These are phyloP conservation scores for Cryptocheilus praepositus DNA, from an alignment of 2,888 invertebrate species.

Conservation along the genomic window DNA sequence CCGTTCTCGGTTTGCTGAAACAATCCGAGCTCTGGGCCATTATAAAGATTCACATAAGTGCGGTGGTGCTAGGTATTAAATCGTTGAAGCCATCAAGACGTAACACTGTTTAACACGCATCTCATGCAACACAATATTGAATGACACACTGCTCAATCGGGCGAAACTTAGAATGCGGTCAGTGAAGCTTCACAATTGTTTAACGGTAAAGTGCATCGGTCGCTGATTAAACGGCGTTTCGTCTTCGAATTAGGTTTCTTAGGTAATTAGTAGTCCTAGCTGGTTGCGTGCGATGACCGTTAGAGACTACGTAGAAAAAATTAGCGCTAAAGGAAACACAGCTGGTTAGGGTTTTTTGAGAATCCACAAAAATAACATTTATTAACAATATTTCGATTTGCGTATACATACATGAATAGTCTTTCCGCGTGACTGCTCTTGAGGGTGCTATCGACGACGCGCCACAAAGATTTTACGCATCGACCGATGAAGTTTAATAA, in stretches of 20 bases:
- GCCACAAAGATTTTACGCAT: background rate
- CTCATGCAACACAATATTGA: no score
- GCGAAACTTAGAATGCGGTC: no score
- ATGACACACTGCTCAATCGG: no score
- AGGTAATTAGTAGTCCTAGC: conserved; percentile 1
- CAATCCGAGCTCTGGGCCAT: no score
- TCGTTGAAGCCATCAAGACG: no score
- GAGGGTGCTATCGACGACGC: background rate
- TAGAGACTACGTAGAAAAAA: conserved; percentile 13
- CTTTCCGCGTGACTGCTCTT: background rate
- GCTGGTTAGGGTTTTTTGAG: conserved; percentile 27
- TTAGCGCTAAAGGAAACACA: conserved; percentile 30
- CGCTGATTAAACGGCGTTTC: conserved; percentile 7
- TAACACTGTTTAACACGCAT: no score
- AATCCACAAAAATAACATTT: conserved; percentile 64
- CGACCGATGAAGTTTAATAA: background rate
- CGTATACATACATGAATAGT: conserved; percentile 6
- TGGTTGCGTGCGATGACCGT: conserved; percentile 11
- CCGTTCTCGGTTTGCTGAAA: no score
- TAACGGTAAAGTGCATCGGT: background rate
- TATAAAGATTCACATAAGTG: no score
- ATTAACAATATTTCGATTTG: conserved; percentile 49
- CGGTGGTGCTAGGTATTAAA: no score
- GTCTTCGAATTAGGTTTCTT: background rate
- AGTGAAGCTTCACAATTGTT: no score